These are phyloP conservation scores for Caretta caretta DNA, from an alignment of 2,113 vertebrate species.

Conservation along the genomic window DNA sequence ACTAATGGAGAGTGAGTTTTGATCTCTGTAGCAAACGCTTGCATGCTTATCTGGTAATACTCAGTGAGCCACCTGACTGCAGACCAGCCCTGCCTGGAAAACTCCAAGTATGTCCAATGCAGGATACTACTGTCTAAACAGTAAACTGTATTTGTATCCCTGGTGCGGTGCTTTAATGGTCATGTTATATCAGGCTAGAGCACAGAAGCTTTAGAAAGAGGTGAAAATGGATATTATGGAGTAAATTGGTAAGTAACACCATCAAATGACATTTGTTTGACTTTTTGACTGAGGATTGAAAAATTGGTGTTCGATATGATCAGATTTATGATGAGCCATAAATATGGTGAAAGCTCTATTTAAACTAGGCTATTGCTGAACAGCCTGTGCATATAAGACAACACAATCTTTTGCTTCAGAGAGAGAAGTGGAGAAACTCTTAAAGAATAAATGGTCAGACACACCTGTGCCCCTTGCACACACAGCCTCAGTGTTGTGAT, in stretches of 20 bases:
- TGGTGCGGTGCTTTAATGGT: background rate
- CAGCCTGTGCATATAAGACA: background rate
- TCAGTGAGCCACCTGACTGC: background rate
- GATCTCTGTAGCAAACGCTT: background rate
- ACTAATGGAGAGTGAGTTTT: background rate
- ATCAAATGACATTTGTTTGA: background rate
- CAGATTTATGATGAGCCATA: background rate
- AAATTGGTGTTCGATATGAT: background rate
- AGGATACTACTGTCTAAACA: background rate
- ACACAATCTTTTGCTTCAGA: fast-evolving
- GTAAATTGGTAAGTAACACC: background rate
- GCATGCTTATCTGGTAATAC: background rate
- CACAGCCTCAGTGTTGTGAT: background rate
- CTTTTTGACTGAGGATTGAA: background rate
- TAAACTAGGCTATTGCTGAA: background rate
- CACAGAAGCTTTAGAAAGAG: background rate
- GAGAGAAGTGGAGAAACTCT: background rate
- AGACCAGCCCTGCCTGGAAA: background rate
- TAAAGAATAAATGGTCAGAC: background rate
- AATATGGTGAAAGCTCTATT: background rate
- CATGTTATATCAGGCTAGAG: background rate
- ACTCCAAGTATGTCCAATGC: background rate
- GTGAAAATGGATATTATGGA: background rate
- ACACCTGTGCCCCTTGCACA: fast-evolving
- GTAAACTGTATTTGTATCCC: background rate